Conservation (phyloP, 2,113 vertebrate genomes). For the Lampris incognitus region DNA sequence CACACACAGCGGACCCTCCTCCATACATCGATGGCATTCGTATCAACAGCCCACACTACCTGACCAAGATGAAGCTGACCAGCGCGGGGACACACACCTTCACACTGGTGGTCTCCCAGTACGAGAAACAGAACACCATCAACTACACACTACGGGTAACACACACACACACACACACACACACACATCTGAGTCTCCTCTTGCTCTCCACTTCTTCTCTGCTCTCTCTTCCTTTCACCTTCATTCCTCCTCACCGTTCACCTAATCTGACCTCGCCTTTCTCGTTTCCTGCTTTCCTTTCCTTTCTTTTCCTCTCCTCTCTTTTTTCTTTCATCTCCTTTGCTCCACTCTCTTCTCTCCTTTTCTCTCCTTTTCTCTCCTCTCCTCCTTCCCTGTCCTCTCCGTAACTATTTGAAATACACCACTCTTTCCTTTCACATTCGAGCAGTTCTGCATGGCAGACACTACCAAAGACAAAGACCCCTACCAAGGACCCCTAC, state of each 20-base stretch:
- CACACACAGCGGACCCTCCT: conserved; percentile 89
- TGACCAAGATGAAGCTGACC: conserved; percentile 96
- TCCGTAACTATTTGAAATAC: too few relatives aligned
- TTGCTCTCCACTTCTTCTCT: too few relatives aligned
- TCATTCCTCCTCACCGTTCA: too few relatives aligned
- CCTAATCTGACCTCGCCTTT: too few relatives aligned
- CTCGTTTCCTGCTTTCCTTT: too few relatives aligned
- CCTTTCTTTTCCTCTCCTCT: too few relatives aligned
- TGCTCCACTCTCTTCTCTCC: too few relatives aligned
- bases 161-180: not conserved
- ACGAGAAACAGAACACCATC: conserved; percentile 99
- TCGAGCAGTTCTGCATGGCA: not conserved
- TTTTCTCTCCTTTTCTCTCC: too few relatives aligned
- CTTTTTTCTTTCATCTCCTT: too few relatives aligned
- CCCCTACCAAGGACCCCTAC: not conserved
- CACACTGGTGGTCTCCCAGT: conserved; percentile 97
- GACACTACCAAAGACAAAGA: not conserved
- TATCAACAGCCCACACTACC: conserved; percentile 99
- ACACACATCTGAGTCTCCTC: not conserved
- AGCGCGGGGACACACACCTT: conserved; percentile 90
- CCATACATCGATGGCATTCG: conserved; percentile 97
- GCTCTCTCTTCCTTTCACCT: too few relatives aligned
- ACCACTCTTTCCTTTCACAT: too few relatives aligned
- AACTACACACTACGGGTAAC: conserved; percentile 94
- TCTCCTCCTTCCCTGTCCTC: too few relatives aligned